These are phyloP conservation scores for Leucophenga montana DNA, from an alignment of 2,888 invertebrate genomes.

Conservation along the genomic window DNA sequence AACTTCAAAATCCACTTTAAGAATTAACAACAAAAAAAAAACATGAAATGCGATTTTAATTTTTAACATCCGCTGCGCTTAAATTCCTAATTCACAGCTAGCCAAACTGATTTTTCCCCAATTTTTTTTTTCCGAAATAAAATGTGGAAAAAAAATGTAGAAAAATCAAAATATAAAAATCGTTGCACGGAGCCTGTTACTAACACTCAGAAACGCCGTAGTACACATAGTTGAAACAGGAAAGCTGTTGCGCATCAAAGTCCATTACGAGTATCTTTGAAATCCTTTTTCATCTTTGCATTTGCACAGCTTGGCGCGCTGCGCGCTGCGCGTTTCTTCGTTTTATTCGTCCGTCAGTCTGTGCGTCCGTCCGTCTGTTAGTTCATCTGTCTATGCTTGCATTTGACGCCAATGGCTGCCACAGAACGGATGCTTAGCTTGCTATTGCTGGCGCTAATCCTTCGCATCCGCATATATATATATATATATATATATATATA, in stretches of 20 bases:
- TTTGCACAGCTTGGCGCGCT: neutral
- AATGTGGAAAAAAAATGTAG: neutral
- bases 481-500: no score
- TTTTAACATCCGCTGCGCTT: no score
- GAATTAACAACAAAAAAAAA: no score
- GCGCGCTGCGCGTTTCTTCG: neutral
- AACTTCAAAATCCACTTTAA: no score
- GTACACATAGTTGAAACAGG: neutral
- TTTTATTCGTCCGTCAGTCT: neutral
- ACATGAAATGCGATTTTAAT: no score
- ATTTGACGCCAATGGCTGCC: no score
- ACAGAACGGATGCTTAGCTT: neutral
- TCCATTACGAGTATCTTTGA: constrained; percentile 11
- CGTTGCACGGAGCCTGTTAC: neutral
- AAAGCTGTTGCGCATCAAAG: constrained; percentile 25
- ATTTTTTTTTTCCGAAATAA: no score
- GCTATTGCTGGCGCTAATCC: neutral
- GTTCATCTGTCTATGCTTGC: no score
- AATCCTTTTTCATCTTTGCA: constrained; percentile 3
- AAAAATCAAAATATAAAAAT: constrained; percentile 7
- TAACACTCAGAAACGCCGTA: neutral
- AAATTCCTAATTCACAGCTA: no score
- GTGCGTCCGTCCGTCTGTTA: neutral
- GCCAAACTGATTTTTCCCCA: no score
- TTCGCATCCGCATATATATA: neutral